Evolutionary conservation across 2,797 vertebrate genomes (phyloP).

Genomic region (Urophycis tenuis): DNA sequence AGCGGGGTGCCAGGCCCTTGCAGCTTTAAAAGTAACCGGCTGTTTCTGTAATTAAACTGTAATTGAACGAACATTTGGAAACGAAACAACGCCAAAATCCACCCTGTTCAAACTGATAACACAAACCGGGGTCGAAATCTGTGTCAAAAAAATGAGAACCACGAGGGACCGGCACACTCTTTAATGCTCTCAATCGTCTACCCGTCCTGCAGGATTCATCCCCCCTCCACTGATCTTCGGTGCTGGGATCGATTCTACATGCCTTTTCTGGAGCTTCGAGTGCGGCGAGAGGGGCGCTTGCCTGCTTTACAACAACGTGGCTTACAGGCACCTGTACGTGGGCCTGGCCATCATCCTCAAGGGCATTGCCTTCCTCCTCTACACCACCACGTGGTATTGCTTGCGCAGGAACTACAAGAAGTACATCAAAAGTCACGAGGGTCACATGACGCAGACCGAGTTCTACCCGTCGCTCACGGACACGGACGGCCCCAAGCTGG

Average conservation of each 20-base stretch:
- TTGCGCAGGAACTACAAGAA: conserved; percentile 92
- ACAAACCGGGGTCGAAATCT: not conserved
- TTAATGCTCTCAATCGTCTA: not conserved
- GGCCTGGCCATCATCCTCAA: conserved; percentile 95
- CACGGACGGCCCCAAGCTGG: conserved; percentile 74
- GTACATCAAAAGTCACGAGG: conserved; percentile 90
- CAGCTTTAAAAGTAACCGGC: too few relatives aligned
- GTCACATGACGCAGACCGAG: conserved; percentile 82
- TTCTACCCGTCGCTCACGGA: conserved; percentile 92
- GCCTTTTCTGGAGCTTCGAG: conserved; percentile 94
- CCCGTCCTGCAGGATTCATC: conserved; percentile 82
- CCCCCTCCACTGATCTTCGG: conserved; percentile 97
- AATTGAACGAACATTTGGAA: not conserved
- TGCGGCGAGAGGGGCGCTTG: conserved; percentile 90
- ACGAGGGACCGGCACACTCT: not conserved
- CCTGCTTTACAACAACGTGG: conserved; percentile 86
- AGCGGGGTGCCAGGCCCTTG: not conserved
- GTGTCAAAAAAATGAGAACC: not conserved
- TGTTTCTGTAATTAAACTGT: not conserved
- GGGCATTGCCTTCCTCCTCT: conserved; percentile 88
- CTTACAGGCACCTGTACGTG: conserved; percentile 90
- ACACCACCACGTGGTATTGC: conserved; percentile 93
- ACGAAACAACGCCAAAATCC: not conserved
- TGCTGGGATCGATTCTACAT: conserved; percentile 94
- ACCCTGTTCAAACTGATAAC: not conserved